Percentiles rank a stretch among this genome's conserved stretches.
Evolutionary conservation across 1,140 invertebrate species (phyloP).

Genomic region (Eupeodes corollae): DNA sequence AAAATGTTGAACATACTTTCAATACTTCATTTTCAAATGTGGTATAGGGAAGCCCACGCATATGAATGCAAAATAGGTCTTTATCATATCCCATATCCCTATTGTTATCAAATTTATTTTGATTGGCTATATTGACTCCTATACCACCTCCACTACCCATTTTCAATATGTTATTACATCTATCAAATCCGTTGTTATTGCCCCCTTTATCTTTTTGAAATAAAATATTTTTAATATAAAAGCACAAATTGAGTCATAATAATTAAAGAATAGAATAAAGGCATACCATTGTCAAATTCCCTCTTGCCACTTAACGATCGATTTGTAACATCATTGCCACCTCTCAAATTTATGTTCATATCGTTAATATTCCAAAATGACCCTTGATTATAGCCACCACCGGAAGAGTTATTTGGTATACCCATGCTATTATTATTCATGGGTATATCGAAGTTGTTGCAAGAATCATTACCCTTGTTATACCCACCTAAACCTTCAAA

Average conservation of each 20-base stretch:
- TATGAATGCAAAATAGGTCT: constrained; percentile 28
- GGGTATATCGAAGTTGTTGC: background rate
- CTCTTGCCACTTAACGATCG: constrained; percentile 15
- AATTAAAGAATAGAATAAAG: too few relatives aligned
- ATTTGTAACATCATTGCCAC: background rate
- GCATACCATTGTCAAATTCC: constrained; percentile 2
- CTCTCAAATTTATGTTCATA: background rate
- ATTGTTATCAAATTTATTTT: constrained; percentile 12
- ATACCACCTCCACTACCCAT: constrained; percentile 15
- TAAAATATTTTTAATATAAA: too few relatives aligned
- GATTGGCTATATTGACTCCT: background rate
- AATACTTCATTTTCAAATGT: constrained; percentile 34
- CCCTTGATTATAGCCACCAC: constrained; percentile 1
- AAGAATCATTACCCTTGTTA: background rate
- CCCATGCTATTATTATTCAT: background rate
- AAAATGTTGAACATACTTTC: constrained; percentile 15
- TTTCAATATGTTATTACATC: constrained; percentile 3
- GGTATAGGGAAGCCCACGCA: constrained; percentile 33
- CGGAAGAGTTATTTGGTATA: background rate
- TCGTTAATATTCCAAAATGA: background rate
- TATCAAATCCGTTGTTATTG: constrained; percentile 8
- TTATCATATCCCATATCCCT: constrained; percentile 18
- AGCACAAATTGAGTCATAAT: too few relatives aligned
- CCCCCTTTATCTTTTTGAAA: constrained; percentile 11
- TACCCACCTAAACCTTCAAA: constrained; percentile 3